These are phyloP conservation scores for Lasioglossum marginatum DNA, from an alignment of 2,888 invertebrate genomes.

Conservation along the genomic window DNA sequence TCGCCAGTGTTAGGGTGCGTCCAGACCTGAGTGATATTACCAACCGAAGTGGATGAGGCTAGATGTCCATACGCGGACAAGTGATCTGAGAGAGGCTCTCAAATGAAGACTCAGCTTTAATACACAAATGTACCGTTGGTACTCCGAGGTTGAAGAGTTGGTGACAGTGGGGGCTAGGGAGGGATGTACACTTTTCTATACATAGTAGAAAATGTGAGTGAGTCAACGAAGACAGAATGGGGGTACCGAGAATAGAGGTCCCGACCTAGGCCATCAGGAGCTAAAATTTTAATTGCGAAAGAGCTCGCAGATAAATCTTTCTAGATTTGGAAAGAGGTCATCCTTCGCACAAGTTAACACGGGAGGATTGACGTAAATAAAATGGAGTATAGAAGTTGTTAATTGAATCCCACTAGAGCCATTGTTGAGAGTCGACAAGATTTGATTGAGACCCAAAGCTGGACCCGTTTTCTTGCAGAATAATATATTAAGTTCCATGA, in stretches of 20 bases:
- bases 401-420: neutral
- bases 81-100: neutral
- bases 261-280: neutral
- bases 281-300: neutral
- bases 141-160: neutral
- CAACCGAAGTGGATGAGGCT: neutral
- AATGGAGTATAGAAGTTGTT: neutral
- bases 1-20: slow-evolving; percentile 31
- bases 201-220: neutral
- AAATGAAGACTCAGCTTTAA: neutral
- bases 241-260: neutral
- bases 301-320: neutral
- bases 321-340: neutral
- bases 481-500: neutral
- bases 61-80: neutral
- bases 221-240: neutral
- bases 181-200: neutral
- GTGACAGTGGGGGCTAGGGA: neutral
- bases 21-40: slow-evolving; percentile 15
- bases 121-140: neutral
- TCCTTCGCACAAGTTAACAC: neutral
- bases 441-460: neutral
- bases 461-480: neutral
- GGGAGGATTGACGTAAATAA: neutral
- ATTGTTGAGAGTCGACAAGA: neutral